Evolutionary conservation across 37 sponge, comb jelly and placozoan species (phyloP).

Genomic region (Chondrosia reniformis): DNA sequence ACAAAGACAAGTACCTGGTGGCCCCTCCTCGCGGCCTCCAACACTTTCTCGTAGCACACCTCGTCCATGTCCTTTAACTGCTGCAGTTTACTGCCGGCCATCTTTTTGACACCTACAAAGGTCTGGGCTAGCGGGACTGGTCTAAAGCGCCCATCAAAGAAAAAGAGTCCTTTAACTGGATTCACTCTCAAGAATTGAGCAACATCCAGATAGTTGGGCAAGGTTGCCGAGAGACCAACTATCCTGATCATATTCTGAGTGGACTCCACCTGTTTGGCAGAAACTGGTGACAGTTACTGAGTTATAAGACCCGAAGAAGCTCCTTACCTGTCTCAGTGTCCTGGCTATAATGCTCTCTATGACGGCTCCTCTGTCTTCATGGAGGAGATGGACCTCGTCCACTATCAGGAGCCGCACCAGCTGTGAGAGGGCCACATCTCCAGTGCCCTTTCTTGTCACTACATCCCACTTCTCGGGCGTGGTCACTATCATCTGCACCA

Average conservation of each 20-base stretch:
- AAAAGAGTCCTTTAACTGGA: slow-evolving; percentile 83
- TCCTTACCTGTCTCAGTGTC: slow-evolving; percentile 86
- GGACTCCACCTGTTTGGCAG: slow-evolving; percentile 75
- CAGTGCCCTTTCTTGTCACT: slow-evolving; percentile 94
- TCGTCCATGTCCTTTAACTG: slow-evolving; percentile 84
- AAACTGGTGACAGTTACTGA: too few relatives aligned
- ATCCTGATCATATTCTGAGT: slow-evolving; percentile 92
- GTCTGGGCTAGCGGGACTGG: slow-evolving; percentile 93
- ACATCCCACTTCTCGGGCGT: slow-evolving; percentile 99
- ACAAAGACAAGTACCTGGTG: slow-evolving; percentile 99
- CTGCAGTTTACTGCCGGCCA: slow-evolving; percentile 59
- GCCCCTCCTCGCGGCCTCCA: slow-evolving; percentile 64
- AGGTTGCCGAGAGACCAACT: slow-evolving; percentile 97
- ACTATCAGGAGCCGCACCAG: slow-evolving; percentile 91
- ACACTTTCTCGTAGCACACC: slow-evolving; percentile 95
- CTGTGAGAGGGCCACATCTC: slow-evolving; percentile 89
- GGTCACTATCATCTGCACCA: slow-evolving; percentile 91
- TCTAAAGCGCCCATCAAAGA: slow-evolving; percentile 93
- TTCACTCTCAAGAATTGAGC: slow-evolving; percentile 93
- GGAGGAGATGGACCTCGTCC: slow-evolving; percentile 96
- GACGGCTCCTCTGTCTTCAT: slow-evolving; percentile 97
- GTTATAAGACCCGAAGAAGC: too few relatives aligned
- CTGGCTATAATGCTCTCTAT: slow-evolving; percentile 96
- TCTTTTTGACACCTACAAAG: slow-evolving; percentile 91
- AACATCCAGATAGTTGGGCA: slow-evolving; percentile 96